Base-by-base conservation (phyloP, 2,113 vertebrate species). In the Camarhynchus parvulus region DNA sequence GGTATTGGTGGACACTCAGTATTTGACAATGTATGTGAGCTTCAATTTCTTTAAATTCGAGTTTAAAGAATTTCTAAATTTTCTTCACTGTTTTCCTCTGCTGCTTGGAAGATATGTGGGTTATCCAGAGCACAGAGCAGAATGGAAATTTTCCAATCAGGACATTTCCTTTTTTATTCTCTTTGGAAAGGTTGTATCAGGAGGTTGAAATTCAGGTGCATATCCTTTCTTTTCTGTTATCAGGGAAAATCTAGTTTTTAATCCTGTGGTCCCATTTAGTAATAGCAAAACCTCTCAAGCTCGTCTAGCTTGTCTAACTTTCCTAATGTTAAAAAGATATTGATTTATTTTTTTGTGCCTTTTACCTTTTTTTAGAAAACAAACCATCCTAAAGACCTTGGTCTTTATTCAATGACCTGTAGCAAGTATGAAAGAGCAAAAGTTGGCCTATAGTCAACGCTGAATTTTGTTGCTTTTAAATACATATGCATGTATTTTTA, bases 371-470 rank as follows among this genome's bases (percentile, higher is more conserved):
- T 88, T 50, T 15, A 84, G 56, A 84, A 92, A 61, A 39, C 10
- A 83, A 64, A 44, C 2, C 21, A 66, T 21, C 4, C 16, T 67
- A 23, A 68, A 37, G 44, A 47, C 25, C 46, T 33, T 5, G 2
- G 15, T 91, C 61, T 56, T 75, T 31, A 18, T 88, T 92, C 52
- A 83, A 7, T 50, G 68, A 44, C 8, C 30, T 13, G 10, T 95
- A 89, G 79, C 83, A 92, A 90, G 89, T 84, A 50, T 42, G 20
- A 42, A 87, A 77, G 64, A 75, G 72, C 49, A 67, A 73, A 93
- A 84, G 66, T 33, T 92, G 70, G 13, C 58, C 80, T 92, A 3
- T 64, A 96, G 80, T 17, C 17, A 13, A 58, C 24, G 20, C 18
- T 27, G 17, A 19, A 17, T 30, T 74, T 64, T 78, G 12, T 78